Percentiles rank a stretch among this genome's conserved stretches.
These are phyloP conservation scores for Ashinkailepas kermadecensis DNA, from an alignment of 2,888 invertebrate genomes.

Conservation along the genomic window DNA sequence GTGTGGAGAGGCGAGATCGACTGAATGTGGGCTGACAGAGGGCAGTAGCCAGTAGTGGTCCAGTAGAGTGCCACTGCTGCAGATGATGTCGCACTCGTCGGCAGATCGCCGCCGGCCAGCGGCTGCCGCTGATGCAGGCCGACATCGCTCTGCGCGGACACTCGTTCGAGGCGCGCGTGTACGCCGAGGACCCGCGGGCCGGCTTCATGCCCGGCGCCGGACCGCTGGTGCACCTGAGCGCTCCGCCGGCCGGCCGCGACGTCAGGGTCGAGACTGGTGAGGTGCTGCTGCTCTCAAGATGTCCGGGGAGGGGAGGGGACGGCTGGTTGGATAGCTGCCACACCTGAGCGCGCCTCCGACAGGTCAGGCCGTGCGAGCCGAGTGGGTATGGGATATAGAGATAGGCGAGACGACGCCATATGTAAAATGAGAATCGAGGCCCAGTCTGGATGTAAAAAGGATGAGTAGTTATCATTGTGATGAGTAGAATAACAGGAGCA, in stretches of 20 bases:
- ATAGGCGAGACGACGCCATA: no score
- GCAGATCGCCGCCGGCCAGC: slow-evolving; percentile 75
- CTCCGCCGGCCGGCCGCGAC: slow-evolving; percentile 49
- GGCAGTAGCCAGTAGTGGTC: no score
- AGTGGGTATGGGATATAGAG: neutral
- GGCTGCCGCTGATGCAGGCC: slow-evolving; percentile 69
- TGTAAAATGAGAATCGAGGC: no score
- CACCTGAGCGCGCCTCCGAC: no score
- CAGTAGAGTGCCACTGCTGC: no score
- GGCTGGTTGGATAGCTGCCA: slow-evolving; percentile 41
- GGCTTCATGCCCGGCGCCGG: slow-evolving; percentile 95
- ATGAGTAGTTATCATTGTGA: no score
- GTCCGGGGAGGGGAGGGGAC: no score
- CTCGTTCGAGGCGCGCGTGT: slow-evolving; percentile 92
- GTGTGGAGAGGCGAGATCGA: no score
- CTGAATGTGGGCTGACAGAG: no score
- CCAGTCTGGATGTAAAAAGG: no score
- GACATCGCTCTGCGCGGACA: slow-evolving; percentile 73
- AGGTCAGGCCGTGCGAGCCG: neutral
- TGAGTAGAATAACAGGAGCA: no score
- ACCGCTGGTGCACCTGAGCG: slow-evolving; percentile 61
- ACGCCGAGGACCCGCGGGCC: slow-evolving; percentile 67
- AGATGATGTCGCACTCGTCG: neutral
- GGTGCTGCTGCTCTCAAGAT: neutral
- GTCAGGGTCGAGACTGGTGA: slow-evolving; percentile 31